Evolutionary conservation across 2,113 vertebrate genomes (phyloP), one percentile per base, ranked within the genome.

Genomic region (Clarias magur): DNA sequence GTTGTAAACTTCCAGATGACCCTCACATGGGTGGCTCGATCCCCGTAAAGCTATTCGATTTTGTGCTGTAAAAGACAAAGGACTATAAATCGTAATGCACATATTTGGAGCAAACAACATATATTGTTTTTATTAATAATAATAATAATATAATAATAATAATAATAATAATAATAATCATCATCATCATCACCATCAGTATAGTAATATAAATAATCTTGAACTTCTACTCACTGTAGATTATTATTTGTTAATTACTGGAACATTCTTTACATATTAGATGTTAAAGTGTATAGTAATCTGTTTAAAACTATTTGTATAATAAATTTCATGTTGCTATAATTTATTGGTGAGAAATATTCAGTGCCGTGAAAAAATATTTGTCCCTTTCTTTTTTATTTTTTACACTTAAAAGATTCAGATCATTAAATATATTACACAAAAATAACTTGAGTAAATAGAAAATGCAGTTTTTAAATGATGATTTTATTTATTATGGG

Each of bases 1-100:
- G 4, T 88, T 0, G 84, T 79, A 91, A 23, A 94, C 53, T 67
- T 93, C 65, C 42, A 93, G 25, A 12, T 88, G 72, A n/a, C 94
- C 95, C 25, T 89, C 15, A 62, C 95, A 95, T 0, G 93, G 90
- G 1, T 42, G 25, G 0, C 0, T 0, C 0, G 56, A 84, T 1
- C 60, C 42, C 1, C 3, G 62, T 0, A 94, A 90, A 56, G 88
- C 68, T 34, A 93, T 80, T 54, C 30, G 83, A 3, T 88, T n/a
- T 73, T 54, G 4, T 0, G 19, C 89, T 86, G 30, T 3, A 76
- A 5, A 42, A 60, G 10, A 48, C 17, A 79, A 27, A 56, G n/a
- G 19, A 23, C 23, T 21, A 54, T 17, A 12, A 62, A 62, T 30
- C 34, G 38, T 62, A 30, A 38, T 63, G 25, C 6, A 75, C 38